Evolutionary conservation across 2,888 invertebrate species (phyloP).

Genomic region (Diabrotica balteata): DNA sequence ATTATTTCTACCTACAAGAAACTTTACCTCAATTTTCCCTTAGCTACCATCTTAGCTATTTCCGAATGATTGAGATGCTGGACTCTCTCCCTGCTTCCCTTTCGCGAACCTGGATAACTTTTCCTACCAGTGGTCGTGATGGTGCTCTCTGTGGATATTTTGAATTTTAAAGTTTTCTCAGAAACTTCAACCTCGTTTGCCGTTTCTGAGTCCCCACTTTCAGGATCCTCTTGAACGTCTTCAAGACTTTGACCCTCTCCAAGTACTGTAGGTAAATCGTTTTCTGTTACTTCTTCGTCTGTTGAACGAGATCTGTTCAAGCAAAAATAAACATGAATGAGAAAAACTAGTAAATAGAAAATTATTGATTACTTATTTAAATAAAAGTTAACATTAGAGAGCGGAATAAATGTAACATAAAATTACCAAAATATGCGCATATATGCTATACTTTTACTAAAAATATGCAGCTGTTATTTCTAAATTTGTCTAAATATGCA

Average conservation of each 20-base stretch:
- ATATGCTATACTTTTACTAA: too few species aligned
- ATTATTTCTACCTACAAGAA: too few species aligned
- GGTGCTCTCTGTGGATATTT: conserved; percentile 73
- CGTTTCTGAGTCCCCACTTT: conserved; percentile 69
- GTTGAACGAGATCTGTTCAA: conserved; percentile 60
- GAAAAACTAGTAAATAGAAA: too few species aligned
- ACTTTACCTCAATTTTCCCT: conserved; percentile 57
- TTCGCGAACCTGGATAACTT: conserved; percentile 73
- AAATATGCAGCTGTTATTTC: too few species aligned
- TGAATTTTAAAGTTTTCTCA: conserved; percentile 77
- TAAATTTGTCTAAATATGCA: too few species aligned
- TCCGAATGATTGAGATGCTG: conserved; percentile 60
- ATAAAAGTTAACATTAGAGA: too few species aligned
- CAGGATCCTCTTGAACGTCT: conserved; percentile 66
- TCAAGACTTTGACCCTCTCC: conserved; percentile 59
- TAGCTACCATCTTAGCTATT: conserved; percentile 60
- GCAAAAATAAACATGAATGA: too few species aligned
- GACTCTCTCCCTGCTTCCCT: conserved; percentile 71
- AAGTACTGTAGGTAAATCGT: conserved; percentile 48
- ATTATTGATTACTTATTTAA: too few species aligned
- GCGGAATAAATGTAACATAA: too few species aligned
- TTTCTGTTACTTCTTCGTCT: conserved; percentile 63
- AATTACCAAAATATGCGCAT: too few species aligned
- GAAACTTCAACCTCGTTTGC: conserved; percentile 78
- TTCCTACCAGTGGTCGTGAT: conserved; percentile 63